A percentile compares a stretch with the other conserved stretches of the same genome.
phyloP scores from a whole-genome alignment of 2,113 vertebrate genomes.

The Clarias macrocephalus region DNA sequence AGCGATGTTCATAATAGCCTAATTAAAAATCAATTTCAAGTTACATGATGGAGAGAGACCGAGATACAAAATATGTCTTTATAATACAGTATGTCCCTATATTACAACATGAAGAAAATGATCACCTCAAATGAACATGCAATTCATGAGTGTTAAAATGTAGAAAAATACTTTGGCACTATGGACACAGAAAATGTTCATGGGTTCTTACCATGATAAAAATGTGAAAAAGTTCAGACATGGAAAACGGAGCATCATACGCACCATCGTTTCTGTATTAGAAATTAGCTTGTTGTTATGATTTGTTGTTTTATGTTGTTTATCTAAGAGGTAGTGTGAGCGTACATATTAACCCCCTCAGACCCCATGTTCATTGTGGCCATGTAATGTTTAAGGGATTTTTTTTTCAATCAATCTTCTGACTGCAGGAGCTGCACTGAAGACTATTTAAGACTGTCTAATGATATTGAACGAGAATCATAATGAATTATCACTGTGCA shows the following conservation, averaged over 20 bases:
- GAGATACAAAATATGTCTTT: conserved; percentile 47
- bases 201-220: conserved; percentile 19
- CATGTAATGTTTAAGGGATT: background rate
- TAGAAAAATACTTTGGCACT: conserved; percentile 73
- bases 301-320: conserved; percentile 50
- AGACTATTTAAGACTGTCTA: background rate
- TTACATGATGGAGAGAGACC: conserved; percentile 26
- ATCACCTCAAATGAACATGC: conserved; percentile 35
- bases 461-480: background rate
- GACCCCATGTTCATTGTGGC: background rate
- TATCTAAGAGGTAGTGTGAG: conserved; percentile 81
- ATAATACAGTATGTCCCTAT: conserved; percentile 46
- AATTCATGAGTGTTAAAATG: conserved; percentile 43
- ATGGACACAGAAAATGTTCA: conserved; percentile 50
- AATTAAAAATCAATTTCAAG: conserved; percentile 41
- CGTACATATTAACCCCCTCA: conserved; percentile 47
- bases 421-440: background rate
- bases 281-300: conserved; percentile 48
- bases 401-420: conserved; percentile 1
- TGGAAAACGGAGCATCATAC: conserved; percentile 19
- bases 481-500: background rate
- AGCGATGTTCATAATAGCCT: conserved; percentile 34
- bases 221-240: conserved; percentile 46
- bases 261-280: background rate
- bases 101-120: conserved; percentile 44